A percentile compares a stretch with the other conserved stretches of the same genome.
These are phyloP conservation scores for Pithys albifrons DNA, from an alignment of 2,113 vertebrate species.

Conservation along the genomic window DNA sequence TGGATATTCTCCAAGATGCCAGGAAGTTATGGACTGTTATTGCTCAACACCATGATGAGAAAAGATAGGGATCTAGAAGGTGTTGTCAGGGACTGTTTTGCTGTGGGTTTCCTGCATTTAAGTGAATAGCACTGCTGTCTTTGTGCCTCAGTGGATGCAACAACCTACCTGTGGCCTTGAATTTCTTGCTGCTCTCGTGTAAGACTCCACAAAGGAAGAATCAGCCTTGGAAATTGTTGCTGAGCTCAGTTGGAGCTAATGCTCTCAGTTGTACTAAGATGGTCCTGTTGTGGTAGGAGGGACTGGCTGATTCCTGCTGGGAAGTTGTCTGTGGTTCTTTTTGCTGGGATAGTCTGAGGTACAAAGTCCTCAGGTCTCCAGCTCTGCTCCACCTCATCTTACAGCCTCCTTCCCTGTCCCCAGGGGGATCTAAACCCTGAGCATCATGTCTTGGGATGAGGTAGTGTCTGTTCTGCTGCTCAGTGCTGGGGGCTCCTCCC, in stretches of 20 bases:
- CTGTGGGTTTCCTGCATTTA: background rate
- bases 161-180: background rate
- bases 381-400: background rate
- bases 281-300: background rate
- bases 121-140: background rate
- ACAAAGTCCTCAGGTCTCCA: background rate
- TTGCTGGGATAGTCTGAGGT: accelerated
- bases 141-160: background rate
- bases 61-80: background rate
- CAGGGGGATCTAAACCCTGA: background rate
- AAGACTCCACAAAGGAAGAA: background rate
- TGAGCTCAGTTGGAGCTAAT: background rate
- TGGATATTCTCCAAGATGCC: conserved; percentile 2
- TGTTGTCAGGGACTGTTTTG: background rate
- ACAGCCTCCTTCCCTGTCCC: background rate
- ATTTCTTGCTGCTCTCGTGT: background rate
- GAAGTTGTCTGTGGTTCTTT: background rate
- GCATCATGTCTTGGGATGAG: background rate
- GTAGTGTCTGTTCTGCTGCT: background rate
- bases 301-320: background rate
- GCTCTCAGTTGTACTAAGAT: background rate
- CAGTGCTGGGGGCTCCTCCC: background rate
- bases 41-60: background rate
- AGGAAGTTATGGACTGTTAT: conserved; percentile 3
- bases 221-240: background rate